Evolutionary conservation across 1,140 invertebrate genomes (phyloP).

Genomic region (Ruditapes philippinarum): DNA sequence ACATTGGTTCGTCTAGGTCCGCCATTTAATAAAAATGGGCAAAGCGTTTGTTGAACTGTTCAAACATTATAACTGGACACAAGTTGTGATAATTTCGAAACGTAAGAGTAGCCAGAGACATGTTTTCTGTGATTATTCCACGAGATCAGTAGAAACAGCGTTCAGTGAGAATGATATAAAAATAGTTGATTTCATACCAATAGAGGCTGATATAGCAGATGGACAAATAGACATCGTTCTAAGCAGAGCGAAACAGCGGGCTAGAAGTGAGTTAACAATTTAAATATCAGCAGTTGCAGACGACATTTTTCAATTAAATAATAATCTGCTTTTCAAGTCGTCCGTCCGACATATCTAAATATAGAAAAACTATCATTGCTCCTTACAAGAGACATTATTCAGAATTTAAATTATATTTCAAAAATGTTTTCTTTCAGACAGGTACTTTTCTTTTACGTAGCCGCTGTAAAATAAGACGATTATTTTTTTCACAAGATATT

Average conservation of each 20-base stretch:
- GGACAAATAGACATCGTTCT: conserved; percentile 66
- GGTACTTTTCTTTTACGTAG: too few species aligned
- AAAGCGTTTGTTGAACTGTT: conserved; percentile 75
- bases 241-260: conserved; percentile 64
- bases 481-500: too few species aligned
- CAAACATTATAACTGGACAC: conserved; percentile 73
- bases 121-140: conserved; percentile 79
- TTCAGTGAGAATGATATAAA: conserved; percentile 69
- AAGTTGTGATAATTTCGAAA: conserved; percentile 73
- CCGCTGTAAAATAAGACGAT: too few species aligned
- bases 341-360: too few species aligned
- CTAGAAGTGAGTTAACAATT: conserved; percentile 72
- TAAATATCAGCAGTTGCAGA: too few species aligned
- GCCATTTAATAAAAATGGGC: conserved; percentile 77
- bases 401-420: too few species aligned
- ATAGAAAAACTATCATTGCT: too few species aligned
- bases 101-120: conserved; percentile 71
- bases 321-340: too few species aligned
- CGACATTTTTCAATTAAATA: too few species aligned
- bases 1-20: conserved; percentile 75
- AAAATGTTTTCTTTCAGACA: too few species aligned
- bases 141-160: conserved; percentile 68
- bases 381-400: too few species aligned
- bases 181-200: conserved; percentile 70
- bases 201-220: conserved; percentile 64